A percentile compares a stretch with the other conserved stretches of the same genome.
These are phyloP conservation scores for Pyrocephalus nanus DNA, from an alignment of 2,797 vertebrate species.

Conservation along the genomic window DNA sequence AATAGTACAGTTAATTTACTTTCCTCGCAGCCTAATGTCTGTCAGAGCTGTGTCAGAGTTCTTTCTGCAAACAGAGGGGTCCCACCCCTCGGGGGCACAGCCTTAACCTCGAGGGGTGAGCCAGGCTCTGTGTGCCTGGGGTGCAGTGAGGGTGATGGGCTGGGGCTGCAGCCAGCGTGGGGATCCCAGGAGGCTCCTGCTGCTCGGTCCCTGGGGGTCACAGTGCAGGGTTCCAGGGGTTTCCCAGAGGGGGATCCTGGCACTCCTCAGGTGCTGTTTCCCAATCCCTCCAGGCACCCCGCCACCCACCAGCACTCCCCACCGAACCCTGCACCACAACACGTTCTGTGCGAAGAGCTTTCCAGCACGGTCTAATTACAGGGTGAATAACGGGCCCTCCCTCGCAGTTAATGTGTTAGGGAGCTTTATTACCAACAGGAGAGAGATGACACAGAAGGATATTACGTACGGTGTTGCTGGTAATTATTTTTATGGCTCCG, in stretches of 20 bases:
- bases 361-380: conserved; percentile 36
- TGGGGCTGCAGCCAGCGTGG: background rate
- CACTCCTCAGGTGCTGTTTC: fast-evolving
- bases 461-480: conserved; percentile 24
- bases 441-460: conserved; percentile 58
- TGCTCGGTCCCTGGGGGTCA: background rate
- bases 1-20: background rate
- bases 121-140: background rate
- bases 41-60: fast-evolving
- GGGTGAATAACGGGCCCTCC: conserved; percentile 60
- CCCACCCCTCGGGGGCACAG: background rate
- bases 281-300: background rate
- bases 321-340: background rate
- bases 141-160: background rate
- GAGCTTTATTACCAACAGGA: conserved; percentile 67
- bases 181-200: fast-evolving
- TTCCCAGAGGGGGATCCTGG: background rate
- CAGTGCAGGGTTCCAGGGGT: background rate
- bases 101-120: fast-evolving
- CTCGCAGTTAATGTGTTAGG: conserved; percentile 45
- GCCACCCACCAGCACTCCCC: fast-evolving
- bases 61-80: background rate
- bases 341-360: background rate
- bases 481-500: conserved; percentile 66
- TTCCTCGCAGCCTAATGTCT: background rate